Evolutionary conservation across 2,113 vertebrate species (phyloP).

Genomic region (Zosterops borbonicus): DNA sequence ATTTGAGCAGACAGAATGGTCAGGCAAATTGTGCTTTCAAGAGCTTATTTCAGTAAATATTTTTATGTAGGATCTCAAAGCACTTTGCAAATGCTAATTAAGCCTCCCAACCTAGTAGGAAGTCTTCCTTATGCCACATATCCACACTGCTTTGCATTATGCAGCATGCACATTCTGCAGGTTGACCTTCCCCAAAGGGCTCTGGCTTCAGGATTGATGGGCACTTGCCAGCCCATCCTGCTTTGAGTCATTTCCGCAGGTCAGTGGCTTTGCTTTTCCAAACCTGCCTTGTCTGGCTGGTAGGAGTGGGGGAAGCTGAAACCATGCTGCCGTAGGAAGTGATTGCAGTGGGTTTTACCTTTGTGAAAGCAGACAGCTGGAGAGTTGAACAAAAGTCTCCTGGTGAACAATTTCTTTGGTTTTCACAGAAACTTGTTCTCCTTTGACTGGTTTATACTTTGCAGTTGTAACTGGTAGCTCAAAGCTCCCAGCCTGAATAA

Average conservation of each 20-base stretch:
- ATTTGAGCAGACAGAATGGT: neutral
- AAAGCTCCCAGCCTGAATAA: conserved; percentile 13
- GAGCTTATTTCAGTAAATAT: neutral
- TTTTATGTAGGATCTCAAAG: neutral
- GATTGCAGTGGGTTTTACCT: neutral
- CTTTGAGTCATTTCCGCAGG: neutral
- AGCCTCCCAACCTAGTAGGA: neutral
- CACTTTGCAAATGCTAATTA: neutral
- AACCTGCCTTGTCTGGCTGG: neutral
- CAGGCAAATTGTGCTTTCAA: neutral
- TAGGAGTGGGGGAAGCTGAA: neutral
- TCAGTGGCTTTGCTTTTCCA: neutral
- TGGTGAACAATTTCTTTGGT: conserved; percentile 1
- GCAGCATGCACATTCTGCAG: neutral
- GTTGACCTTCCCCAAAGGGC: neutral
- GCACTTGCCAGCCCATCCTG: neutral
- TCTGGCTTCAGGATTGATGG: neutral
- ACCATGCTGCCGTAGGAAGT: neutral
- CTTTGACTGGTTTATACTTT: neutral
- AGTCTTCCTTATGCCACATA: neutral
- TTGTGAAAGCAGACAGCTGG: neutral
- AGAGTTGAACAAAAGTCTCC: neutral
- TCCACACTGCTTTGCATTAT: neutral
- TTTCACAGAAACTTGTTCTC: neutral
- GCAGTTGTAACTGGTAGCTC: conserved; percentile 1